phyloP scores from a whole-genome alignment of 2,888 invertebrate species.

The Brachypalpus laphriformis region DNA sequence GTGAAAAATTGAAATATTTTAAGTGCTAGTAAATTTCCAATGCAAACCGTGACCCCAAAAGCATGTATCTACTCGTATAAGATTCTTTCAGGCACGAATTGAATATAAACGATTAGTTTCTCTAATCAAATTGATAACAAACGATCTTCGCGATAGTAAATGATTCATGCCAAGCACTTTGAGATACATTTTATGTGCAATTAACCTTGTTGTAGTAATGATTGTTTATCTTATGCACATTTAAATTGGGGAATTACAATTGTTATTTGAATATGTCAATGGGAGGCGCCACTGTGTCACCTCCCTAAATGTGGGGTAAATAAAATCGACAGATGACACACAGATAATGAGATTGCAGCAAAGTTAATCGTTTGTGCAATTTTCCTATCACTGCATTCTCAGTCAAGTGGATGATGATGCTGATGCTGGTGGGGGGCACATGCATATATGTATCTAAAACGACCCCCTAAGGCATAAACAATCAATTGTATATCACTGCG shows the following conservation, averaged over 20 bases:
- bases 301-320: conserved; percentile 47
- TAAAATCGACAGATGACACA: conserved; percentile 58
- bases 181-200: background rate
- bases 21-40: conserved; percentile 58
- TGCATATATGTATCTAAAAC: conserved; percentile 17
- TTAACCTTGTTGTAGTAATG: conserved; percentile 16
- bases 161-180: background rate
- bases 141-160: conserved; percentile 13
- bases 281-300: conserved; percentile 54
- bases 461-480: conserved; percentile 42
- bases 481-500: conserved; percentile 24
- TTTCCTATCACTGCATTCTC: conserved; percentile 69
- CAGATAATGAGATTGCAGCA: conserved; percentile 70
- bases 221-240: conserved; percentile 48
- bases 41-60: conserved; percentile 71
- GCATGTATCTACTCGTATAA: conserved; percentile 11
- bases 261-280: conserved; percentile 55
- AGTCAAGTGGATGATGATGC: conserved; percentile 65
- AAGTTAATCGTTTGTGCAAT: conserved; percentile 72
- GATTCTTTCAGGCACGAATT: conserved; percentile 25
- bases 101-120: conserved; percentile 52
- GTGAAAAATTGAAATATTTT: conserved; percentile 63
- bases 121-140: conserved; percentile 49
- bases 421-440: background rate
- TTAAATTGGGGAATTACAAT: conserved; percentile 65